Evolutionary conservation across 2,888 invertebrate species (phyloP), one percentile per base, ranked within the genome.

Genomic region (Agonopterix alstromeriana): DNA sequence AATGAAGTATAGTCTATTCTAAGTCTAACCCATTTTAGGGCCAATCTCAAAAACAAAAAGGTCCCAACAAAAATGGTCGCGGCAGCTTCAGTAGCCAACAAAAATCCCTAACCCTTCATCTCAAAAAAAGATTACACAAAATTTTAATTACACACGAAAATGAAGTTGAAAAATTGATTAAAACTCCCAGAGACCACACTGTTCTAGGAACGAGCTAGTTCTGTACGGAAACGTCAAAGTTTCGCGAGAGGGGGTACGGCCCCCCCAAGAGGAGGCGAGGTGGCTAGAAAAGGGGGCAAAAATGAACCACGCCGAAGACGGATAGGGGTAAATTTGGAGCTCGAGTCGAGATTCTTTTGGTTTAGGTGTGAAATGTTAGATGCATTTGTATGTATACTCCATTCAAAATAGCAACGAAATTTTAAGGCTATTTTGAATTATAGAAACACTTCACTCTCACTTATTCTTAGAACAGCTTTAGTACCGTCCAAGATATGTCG

Each of bases 81-180:
- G 3, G 2, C 17, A 17, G 17, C 17, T 17, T 17, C 17, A 3
- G 7, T 27, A 27, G 5, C 7, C 7, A 7, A 27, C 27, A 27
- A 27, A 27, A 27, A 5, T 27, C 27, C 27, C 27, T 7, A 14
- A 27, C 27, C 17, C 17, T 27, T 27, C 38, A n/a, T n/a, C 10
- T 9, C 9, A 1, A 38, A 10, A 38, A 9, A 47, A 46, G 53
- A 56, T 55, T 50, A 48, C 47, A 50, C 47, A 50, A 54, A 61
- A 67, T 62, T n/a, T 60, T 61, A 66, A 66, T 69, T 61, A 65
- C 49, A 59, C 52, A 61, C 65, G 59, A 60, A 67, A 73, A 69
- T 64, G 56, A 65, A 74, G 71, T 76, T 73, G 66, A 75, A 76
- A 76, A 75, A 76, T 76, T 73, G 72, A 76, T 73, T 74, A 73